Evolutionary conservation across 2,888 invertebrate species (phyloP).

Genomic region (Merodon equestris): DNA sequence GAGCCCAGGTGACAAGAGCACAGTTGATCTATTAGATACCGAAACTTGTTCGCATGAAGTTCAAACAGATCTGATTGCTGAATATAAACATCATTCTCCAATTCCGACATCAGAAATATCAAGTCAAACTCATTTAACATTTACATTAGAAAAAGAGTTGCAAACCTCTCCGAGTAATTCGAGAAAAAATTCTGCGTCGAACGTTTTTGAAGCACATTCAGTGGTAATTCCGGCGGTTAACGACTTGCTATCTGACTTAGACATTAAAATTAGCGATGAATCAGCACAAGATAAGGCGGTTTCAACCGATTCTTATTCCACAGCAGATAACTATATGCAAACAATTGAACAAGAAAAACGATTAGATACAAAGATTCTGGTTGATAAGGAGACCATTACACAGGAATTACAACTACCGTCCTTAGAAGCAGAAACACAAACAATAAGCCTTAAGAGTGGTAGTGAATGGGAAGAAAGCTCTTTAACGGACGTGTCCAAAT

Average conservation of each 20-base stretch:
- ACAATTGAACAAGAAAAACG: slow-evolving; percentile 68
- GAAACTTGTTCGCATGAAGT: slow-evolving; percentile 72
- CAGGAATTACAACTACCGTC: too few relatives aligned
- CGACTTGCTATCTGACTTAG: slow-evolving; percentile 75
- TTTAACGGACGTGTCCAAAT: slow-evolving; percentile 71
- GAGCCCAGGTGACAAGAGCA: slow-evolving; percentile 71
- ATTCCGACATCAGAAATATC: slow-evolving; percentile 74
- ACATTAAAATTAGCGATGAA: slow-evolving; percentile 69
- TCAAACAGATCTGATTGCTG: slow-evolving; percentile 69
- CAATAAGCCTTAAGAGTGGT: slow-evolving; percentile 66
- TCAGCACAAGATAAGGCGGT: slow-evolving; percentile 72
- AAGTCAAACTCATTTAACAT: slow-evolving; percentile 73
- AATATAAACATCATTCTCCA: slow-evolving; percentile 24
- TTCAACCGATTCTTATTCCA: slow-evolving; percentile 73
- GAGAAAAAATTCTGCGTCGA: slow-evolving; percentile 65
- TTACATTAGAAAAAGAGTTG: slow-evolving; percentile 75
- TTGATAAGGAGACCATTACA: slow-evolving; percentile 68
- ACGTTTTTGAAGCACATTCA: slow-evolving; percentile 71
- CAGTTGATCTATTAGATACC: slow-evolving; percentile 66
- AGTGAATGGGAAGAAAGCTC: slow-evolving; percentile 71
- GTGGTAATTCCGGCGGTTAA: slow-evolving; percentile 77
- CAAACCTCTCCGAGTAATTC: slow-evolving; percentile 76
- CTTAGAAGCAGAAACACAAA: neutral
- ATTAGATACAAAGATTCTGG: slow-evolving; percentile 58
- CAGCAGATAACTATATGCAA: slow-evolving; percentile 72